Conservation (phyloP, 2,888 invertebrate species). For the Escarpia spicata region DNA sequence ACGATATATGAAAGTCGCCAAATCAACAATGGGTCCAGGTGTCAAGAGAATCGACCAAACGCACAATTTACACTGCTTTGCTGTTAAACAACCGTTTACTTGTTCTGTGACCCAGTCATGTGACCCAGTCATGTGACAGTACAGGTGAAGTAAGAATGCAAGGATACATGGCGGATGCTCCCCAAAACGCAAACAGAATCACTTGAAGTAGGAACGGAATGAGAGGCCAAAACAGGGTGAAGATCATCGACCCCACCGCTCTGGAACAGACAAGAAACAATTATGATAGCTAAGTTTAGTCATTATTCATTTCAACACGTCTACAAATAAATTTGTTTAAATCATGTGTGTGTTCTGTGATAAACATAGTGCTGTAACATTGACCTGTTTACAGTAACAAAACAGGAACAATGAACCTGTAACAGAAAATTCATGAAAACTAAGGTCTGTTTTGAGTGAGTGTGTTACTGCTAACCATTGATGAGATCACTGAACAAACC, state of each 20-base stretch:
- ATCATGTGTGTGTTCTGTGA: not conserved
- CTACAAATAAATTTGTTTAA: not conserved
- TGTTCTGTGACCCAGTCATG: not conserved
- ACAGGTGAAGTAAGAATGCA: not conserved
- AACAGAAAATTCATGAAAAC: not conserved
- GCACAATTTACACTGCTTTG: not conserved
- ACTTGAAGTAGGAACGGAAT: constrained; percentile 88
- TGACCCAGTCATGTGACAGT: not conserved
- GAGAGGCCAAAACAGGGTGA: constrained; percentile 89
- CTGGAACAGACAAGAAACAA: constrained; percentile 70
- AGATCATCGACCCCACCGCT: constrained; percentile 85
- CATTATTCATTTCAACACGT: too few relatives aligned
- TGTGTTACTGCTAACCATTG: too few relatives aligned
- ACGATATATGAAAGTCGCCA: too few relatives aligned
- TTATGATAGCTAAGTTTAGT: not conserved
- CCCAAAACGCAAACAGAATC: constrained; percentile 76
- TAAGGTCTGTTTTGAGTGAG: too few relatives aligned
- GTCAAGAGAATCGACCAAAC: not conserved
- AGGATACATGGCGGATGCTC: constrained; percentile 71
- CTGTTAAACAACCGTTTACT: not conserved
- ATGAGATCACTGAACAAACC: too few relatives aligned
- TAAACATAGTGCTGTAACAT: not conserved
- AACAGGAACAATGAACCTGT: not conserved
- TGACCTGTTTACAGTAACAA: not conserved
- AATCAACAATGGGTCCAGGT: not conserved